Percentiles rank a stretch among this genome's conserved stretches.
Evolutionary conservation across 2,888 invertebrate species (phyloP).

Genomic region (Rhimphoctona megacephalus): DNA sequence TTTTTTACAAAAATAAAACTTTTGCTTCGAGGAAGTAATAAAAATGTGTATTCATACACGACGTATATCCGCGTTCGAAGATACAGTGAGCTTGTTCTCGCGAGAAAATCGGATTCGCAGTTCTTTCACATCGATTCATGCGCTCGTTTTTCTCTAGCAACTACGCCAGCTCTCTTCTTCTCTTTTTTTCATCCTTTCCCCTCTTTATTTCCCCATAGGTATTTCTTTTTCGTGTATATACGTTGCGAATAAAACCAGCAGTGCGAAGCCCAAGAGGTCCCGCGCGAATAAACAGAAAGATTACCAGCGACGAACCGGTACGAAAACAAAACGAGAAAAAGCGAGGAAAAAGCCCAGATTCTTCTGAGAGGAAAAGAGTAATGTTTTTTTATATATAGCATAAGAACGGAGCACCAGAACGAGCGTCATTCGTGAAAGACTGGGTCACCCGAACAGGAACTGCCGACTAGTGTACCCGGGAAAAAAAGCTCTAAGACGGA

Average conservation of each 20-base stretch:
- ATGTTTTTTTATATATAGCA: not conserved
- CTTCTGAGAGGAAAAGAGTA: not conserved
- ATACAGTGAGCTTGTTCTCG: not conserved
- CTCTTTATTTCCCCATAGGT: slow-evolving; percentile 21
- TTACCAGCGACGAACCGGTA: slow-evolving; percentile 33
- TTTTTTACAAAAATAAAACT: not conserved
- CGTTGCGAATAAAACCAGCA: slow-evolving; percentile 38
- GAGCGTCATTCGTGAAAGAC: slow-evolving; percentile 49
- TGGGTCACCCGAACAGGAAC: slow-evolving; percentile 38
- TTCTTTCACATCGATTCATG: slow-evolving; percentile 23
- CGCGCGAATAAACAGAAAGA: slow-evolving; percentile 59
- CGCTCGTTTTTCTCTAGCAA: slow-evolving; percentile 7
- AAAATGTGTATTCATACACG: not conserved
- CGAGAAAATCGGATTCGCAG: slow-evolving; percentile 46
- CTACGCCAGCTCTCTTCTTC: not conserved
- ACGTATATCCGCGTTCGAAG: not conserved
- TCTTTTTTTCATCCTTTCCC: slow-evolving; percentile 4
- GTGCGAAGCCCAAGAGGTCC: slow-evolving; percentile 35
- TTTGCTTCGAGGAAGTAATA: not conserved
- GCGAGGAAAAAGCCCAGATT: slow-evolving; percentile 10
- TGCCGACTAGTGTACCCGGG: slow-evolving; percentile 49
- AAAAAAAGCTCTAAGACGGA: slow-evolving; percentile 74
- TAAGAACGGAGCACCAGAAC: slow-evolving; percentile 24
- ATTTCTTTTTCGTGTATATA: slow-evolving; percentile 11
- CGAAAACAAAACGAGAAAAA: slow-evolving; percentile 28